Evolutionary conservation across 2,113 vertebrate species (phyloP).

Genomic region (Plecturocebus donacophilus): DNA sequence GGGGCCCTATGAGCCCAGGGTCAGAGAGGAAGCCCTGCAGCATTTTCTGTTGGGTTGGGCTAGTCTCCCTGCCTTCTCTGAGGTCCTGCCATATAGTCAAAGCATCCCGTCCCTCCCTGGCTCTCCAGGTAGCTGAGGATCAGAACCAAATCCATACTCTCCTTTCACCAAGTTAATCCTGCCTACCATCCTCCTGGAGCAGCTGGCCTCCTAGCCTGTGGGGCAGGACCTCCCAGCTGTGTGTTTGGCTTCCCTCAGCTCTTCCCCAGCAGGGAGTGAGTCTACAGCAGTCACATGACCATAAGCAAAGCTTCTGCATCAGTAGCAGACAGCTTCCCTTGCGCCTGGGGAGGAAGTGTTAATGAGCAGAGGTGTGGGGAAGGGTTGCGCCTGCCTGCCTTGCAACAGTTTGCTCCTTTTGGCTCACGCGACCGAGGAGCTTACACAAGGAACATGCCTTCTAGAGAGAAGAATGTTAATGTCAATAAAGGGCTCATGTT

Average conservation of each 20-base stretch:
- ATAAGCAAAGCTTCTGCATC: background rate
- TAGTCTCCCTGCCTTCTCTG: background rate
- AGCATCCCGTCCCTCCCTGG: background rate
- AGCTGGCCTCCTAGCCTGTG: background rate
- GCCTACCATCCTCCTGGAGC: background rate
- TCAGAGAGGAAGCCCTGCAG: background rate
- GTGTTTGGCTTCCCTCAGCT: background rate
- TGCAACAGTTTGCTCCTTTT: conserved; percentile 40
- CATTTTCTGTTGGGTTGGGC: background rate
- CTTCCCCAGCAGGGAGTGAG: background rate
- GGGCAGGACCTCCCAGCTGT: background rate
- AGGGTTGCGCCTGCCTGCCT: background rate
- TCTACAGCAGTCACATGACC: background rate
- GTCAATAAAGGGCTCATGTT: background rate
- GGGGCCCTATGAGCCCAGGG: background rate
- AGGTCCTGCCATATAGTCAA: background rate
- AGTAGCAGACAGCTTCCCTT: conserved; percentile 66
- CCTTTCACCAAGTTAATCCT: background rate
- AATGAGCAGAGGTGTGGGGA: conserved; percentile 19
- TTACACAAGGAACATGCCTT: background rate
- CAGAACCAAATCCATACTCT: background rate
- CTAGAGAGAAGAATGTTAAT: background rate
- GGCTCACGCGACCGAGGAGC: background rate
- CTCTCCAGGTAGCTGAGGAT: background rate
- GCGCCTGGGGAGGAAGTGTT: conserved; percentile 57